Conservation (phyloP, 2,888 invertebrate genomes). For the Orgyia antiqua region DNA sequence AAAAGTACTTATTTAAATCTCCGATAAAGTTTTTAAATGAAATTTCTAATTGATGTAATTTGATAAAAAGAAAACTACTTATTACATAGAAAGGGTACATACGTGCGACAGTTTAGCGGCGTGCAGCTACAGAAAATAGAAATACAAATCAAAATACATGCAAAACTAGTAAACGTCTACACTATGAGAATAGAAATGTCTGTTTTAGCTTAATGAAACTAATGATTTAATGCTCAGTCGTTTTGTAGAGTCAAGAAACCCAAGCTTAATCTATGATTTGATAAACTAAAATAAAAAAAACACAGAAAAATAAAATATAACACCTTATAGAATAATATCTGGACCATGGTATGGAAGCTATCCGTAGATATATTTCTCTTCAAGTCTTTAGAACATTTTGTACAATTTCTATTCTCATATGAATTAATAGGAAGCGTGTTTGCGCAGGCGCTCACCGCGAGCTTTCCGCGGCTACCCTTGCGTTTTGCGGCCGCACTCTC, state of each 20-base stretch:
- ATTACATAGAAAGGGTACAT: too few species aligned
- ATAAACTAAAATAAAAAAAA: too few species aligned
- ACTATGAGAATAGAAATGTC: constrained; percentile 32
- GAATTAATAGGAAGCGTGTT: constrained; percentile 46
- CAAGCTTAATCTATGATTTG: too few species aligned
- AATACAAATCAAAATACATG: constrained; percentile 6
- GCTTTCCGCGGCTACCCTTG: constrained; percentile 82
- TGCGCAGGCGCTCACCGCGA: constrained; percentile 78
- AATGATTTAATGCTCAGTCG: neutral
- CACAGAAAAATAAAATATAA: too few species aligned
- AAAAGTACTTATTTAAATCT: too few species aligned
- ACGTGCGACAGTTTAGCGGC: too few species aligned
- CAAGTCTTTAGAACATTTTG: constrained; percentile 3
- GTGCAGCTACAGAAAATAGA: neutral
- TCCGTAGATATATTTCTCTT: constrained; percentile 8
- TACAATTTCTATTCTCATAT: constrained; percentile 44
- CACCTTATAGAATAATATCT: constrained; percentile 10
- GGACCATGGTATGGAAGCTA: constrained; percentile 6
- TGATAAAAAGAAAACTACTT: too few species aligned
- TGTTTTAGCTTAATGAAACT: neutral
- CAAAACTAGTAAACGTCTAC: constrained; percentile 12
- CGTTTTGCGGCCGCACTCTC: constrained; percentile 73
- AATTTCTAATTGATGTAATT: too few species aligned
- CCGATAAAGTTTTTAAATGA: too few species aligned
- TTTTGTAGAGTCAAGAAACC: too few species aligned